Evolutionary conservation across 2,113 vertebrate species (phyloP).

Genomic region (Turnix velox): DNA sequence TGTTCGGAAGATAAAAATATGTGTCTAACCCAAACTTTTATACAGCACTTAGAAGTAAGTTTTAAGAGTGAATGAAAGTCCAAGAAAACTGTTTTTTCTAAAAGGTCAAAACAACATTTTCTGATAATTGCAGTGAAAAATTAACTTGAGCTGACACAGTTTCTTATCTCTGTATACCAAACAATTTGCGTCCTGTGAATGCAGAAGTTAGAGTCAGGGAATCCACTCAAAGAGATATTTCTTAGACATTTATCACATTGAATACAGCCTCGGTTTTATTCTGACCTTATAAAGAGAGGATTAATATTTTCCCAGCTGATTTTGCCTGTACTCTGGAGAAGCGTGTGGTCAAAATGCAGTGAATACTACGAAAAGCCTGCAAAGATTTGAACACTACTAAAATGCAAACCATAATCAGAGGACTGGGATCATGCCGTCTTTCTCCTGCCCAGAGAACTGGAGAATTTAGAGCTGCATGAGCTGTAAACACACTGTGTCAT

Average conservation of each 20-base stretch:
- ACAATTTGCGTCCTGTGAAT: not conserved
- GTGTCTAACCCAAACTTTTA: not conserved
- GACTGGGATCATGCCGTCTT: not conserved
- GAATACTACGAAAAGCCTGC: not conserved
- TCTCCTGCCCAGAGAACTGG: not conserved
- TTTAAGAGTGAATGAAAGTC: not conserved
- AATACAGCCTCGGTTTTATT: not conserved
- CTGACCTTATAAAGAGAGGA: not conserved
- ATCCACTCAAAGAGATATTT: not conserved
- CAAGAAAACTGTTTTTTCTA: not conserved
- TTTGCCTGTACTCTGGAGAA: not conserved
- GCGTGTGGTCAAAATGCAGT: not conserved
- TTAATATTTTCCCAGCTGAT: not conserved
- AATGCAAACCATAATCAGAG: not conserved
- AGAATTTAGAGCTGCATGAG: not conserved
- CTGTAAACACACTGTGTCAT: conserved; percentile 54
- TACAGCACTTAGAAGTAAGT: not conserved
- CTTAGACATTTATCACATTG: not conserved
- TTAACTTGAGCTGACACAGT: not conserved
- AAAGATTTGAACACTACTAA: not conserved
- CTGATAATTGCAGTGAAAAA: not conserved
- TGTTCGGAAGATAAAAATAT: not conserved
- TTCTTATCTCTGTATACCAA: not conserved
- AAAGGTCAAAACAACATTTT: not conserved
- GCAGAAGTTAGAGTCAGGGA: not conserved